A percentile compares a stretch with the other conserved stretches of the same genome.
phyloP scores from a whole-genome alignment of 2,797 vertebrate genomes.

The Enteromius viviparus region DNA sequence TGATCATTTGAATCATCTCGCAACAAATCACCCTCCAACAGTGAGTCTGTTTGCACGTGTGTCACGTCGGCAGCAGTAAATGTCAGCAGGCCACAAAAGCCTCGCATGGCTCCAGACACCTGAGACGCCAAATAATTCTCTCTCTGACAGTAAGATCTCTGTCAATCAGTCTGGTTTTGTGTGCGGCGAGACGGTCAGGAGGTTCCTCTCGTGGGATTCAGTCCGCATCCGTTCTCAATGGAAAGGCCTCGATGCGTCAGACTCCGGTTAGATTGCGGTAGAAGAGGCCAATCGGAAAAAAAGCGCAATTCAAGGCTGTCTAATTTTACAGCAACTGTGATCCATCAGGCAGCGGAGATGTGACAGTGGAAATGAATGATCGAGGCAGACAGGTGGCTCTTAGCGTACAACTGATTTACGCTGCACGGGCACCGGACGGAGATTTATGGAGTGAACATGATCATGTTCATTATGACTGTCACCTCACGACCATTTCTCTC shows the following conservation, averaged over 20 bases:
- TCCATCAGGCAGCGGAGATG: slow-evolving; percentile 98
- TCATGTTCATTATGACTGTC: slow-evolving; percentile 98
- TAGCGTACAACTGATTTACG: slow-evolving; percentile 99
- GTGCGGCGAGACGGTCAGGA: slow-evolving; percentile 69
- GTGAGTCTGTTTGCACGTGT: background rate
- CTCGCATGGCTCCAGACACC: background rate
- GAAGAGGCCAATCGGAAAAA: slow-evolving; percentile 97
- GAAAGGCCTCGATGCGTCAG: slow-evolving; percentile 62
- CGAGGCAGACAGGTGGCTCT: slow-evolving; percentile 99
- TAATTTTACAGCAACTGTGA: slow-evolving; percentile 99
- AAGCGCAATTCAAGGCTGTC: slow-evolving; percentile 99
- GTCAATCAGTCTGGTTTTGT: slow-evolving; percentile 68
- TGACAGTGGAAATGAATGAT: slow-evolving; percentile 99
- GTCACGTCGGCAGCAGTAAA: slow-evolving; percentile 19
- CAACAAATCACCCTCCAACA: slow-evolving; percentile 3
- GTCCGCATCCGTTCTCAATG: slow-evolving; percentile 54
- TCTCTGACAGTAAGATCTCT: slow-evolving; percentile 34
- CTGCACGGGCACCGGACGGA: slow-evolving; percentile 92
- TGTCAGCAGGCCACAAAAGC: slow-evolving; percentile 24
- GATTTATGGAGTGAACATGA: slow-evolving; percentile 89
- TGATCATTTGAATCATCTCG: slow-evolving; percentile 23
- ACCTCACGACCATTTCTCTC: slow-evolving; percentile 97
- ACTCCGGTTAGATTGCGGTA: slow-evolving; percentile 88
- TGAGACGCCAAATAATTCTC: background rate
- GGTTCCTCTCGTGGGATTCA: slow-evolving; percentile 3